These are phyloP conservation scores for Rhinolophus sinicus DNA, from an alignment of 2,113 vertebrate species.

Conservation along the genomic window DNA sequence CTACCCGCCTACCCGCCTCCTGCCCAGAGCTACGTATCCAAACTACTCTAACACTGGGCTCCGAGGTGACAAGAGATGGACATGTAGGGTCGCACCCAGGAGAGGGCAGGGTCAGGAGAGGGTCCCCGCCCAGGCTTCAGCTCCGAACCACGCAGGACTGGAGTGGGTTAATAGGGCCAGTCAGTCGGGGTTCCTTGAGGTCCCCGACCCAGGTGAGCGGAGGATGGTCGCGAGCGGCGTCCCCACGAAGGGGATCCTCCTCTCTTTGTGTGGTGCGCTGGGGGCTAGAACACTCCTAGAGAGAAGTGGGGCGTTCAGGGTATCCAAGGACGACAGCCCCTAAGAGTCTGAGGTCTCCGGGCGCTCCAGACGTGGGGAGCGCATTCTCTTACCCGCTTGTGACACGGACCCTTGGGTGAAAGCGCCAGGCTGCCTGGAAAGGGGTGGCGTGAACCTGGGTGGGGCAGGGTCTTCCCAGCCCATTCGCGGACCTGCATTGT, in stretches of 20 bases:
- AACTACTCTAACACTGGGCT: not conserved
- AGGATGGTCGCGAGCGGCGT: not conserved
- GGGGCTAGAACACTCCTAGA: not conserved
- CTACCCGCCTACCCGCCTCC: not conserved
- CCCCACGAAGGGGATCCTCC: not conserved
- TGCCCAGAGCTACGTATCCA: not conserved
- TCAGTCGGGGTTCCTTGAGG: not conserved
- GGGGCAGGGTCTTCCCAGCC: not conserved
- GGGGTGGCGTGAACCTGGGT: not conserved
- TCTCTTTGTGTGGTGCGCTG: constrained; percentile 60
- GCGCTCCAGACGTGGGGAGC: not conserved
- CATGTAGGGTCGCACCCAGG: not conserved
- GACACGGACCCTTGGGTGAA: not conserved
- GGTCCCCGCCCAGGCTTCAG: not conserved
- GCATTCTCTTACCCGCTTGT: not conserved
- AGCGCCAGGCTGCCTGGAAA: not conserved
- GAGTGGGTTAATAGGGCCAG: not conserved
- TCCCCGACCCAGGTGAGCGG: not conserved
- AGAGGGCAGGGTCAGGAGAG: not conserved
- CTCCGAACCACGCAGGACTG: not conserved
- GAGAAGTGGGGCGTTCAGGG: not conserved
- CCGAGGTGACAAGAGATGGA: not conserved
- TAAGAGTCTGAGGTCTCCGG: not conserved
- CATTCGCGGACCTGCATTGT: constrained; percentile 31
- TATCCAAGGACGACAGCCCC: not conserved